Base-by-base conservation (phyloP, 2,797 vertebrate species). In the Austrolebias charrua region DNA sequence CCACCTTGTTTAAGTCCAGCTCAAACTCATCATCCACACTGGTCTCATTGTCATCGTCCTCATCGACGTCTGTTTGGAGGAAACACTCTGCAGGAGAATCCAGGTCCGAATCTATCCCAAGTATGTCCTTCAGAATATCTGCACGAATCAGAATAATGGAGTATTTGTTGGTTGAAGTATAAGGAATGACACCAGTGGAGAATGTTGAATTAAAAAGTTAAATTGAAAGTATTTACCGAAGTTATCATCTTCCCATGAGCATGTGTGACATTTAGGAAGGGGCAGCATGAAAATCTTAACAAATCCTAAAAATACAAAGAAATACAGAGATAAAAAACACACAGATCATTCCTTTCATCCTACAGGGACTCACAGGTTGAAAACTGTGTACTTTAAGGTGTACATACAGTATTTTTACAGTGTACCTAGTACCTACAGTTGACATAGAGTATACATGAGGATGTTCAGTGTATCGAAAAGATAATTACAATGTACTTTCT, bases 221-320 rank as follows among this genome's bases (percentile, higher is more conserved):
- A 49, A 68, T 0, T 14, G 0, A 12, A 44, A 14, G 18, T 56
- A n/a, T 3, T 94, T 92, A 99, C 97, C 97, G 24, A 99, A 97
- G 82, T 93, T 97, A 83, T 98, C 94, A 55, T 92, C 94, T 71
- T 94, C 95, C 96, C 96, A 99, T 75, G 75, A 88, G 78, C 92
- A 94, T 1, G 91, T 91, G 78, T 94, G 93, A 79, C 95, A 98
- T 83, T 93, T 95, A 24, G 96, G 94, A 0, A 92, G 78, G 0
- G 96, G 96, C 66, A 96, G 80, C 52, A 63, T 82, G 31, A 97
- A 90, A 2, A 89, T 93, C 52, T 93, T 91, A 4, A 95, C 86
- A 67, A 84, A 86, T 33, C 75, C 75, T 66, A 79, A 67, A 10
- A 35, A 76, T 90, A 89, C 45, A 51, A 75, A 19, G 7, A 6